Evolutionary conservation across 2,888 invertebrate genomes (phyloP).

Genomic region (Bimastos eiseni): DNA sequence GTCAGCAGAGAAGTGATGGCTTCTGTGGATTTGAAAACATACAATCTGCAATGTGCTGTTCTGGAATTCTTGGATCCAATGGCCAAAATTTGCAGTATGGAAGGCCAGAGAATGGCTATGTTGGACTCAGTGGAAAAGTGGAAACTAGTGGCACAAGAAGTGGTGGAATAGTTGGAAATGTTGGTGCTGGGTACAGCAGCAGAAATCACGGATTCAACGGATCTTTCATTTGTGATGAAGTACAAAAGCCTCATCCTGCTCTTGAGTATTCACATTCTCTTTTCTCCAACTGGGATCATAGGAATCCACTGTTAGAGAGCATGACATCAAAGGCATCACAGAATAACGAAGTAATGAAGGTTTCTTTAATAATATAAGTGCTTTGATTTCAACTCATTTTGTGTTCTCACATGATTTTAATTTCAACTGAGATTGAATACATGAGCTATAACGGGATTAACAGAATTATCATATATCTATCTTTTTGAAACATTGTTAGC

Average conservation of each 20-base stretch:
- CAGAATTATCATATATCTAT: background rate
- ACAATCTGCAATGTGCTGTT: constrained; percentile 18
- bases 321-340: constrained; percentile 13
- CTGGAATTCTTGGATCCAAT: constrained; percentile 10
- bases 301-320: constrained; percentile 15
- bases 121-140: background rate
- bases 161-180: background rate
- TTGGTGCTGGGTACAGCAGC: background rate
- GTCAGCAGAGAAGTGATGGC: constrained; percentile 17
- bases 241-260: constrained; percentile 2
- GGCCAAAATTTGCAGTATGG: background rate
- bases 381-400: background rate
- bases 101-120: constrained; percentile 7
- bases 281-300: background rate
- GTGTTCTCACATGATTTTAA: background rate
- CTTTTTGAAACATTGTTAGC: background rate
- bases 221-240: constrained; percentile 3
- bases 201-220: background rate
- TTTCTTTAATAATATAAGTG: background rate
- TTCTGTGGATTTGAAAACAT: constrained; percentile 20
- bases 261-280: background rate
- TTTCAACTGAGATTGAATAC: background rate
- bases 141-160: background rate
- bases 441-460: background rate
- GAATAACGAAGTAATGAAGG: constrained; percentile 13